A percentile compares a stretch with the other conserved stretches of the same genome.
Conservation (phyloP, 2,113 vertebrate species). For the Gnathonemus longibarbis region DNA sequence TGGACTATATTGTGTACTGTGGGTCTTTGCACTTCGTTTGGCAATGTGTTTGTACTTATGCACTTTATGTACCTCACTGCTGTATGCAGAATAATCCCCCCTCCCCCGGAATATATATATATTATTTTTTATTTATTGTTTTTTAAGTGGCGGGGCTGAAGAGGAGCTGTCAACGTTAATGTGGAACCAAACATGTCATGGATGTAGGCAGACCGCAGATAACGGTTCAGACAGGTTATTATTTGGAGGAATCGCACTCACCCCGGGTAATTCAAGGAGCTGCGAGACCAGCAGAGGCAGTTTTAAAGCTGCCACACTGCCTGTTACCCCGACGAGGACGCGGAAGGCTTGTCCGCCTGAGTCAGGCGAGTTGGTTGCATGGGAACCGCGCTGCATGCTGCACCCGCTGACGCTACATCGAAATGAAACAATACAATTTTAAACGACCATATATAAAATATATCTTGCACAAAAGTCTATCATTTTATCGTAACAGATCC, state of each 20-base stretch:
- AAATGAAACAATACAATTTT: background rate
- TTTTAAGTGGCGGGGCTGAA: background rate
- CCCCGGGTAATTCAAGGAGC: slow-evolving; percentile 66
- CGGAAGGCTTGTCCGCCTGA: slow-evolving; percentile 29
- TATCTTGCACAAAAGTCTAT: background rate
- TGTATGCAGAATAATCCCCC: background rate
- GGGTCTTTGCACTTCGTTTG: background rate
- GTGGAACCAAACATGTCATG: background rate
- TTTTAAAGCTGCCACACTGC: slow-evolving; percentile 87
- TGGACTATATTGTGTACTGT: background rate
- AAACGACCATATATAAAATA: background rate
- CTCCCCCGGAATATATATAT: too few relatives aligned
- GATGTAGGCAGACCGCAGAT: background rate
- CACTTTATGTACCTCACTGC: background rate
- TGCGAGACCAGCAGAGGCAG: slow-evolving; percentile 67
- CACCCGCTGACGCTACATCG: background rate
- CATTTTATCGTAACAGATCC: background rate
- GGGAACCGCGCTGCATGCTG: slow-evolving; percentile 41
- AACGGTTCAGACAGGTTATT: background rate
- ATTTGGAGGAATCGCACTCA: background rate
- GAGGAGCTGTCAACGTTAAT: background rate
- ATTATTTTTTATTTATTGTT: too few relatives aligned
- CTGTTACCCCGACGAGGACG: slow-evolving; percentile 82
- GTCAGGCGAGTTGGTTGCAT: background rate
- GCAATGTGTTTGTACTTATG: background rate